Conservation (phyloP, 2,888 invertebrate genomes). For the Eristalinus sepulchralis region DNA sequence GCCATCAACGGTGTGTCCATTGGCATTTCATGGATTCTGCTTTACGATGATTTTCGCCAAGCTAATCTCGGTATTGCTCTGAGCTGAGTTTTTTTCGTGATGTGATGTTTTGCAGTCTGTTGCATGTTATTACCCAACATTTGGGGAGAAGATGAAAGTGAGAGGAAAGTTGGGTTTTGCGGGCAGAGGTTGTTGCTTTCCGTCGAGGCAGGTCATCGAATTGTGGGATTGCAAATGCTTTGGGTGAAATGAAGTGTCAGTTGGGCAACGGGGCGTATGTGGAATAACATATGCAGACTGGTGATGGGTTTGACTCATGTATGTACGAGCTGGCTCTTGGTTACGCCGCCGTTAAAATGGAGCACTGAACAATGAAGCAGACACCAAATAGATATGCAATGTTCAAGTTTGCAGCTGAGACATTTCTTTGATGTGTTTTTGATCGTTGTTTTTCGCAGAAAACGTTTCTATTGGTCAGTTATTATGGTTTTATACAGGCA, state of each 20-base stretch:
- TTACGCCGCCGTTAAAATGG: neutral
- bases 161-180: slow-evolving; percentile 41
- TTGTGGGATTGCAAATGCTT: neutral
- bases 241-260: neutral
- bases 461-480: no score
- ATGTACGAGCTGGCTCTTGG: neutral
- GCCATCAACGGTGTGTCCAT: slow-evolving; percentile 21
- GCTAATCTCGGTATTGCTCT: neutral
- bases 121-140: slow-evolving; percentile 38
- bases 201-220: neutral
- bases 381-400: no score
- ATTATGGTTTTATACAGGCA: no score
- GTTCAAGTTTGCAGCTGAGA: no score
- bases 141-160: slow-evolving; percentile 50
- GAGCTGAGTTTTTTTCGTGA: neutral
- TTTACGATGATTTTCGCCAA: slow-evolving; percentile 4
- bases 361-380: no score
- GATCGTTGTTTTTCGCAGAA: no score
- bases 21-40: slow-evolving; percentile 33
- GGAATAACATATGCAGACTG: neutral
- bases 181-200: slow-evolving; percentile 7
- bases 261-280: slow-evolving; percentile 42
- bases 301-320: neutral
- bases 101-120: neutral
- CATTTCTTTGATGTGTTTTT: no score